Base-by-base conservation (phyloP, 2,888 invertebrate species). In the Darwinula stevensoni region DNA sequence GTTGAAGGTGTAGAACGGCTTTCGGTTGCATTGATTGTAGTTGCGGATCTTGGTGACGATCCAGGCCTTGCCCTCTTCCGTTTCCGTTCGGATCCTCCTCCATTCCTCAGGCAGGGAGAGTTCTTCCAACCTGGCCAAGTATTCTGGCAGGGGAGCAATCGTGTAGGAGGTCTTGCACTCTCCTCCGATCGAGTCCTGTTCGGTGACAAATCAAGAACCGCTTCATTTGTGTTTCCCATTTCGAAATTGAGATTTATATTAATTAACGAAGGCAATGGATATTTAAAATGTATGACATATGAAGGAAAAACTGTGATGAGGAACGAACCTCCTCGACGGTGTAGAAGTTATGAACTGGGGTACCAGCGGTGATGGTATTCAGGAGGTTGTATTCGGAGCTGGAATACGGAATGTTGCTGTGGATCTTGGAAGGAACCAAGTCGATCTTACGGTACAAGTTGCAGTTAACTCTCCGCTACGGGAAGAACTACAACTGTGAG, bases 1-100 rank as follows among this genome's bases (percentile, higher is more conserved):
- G 30, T 37, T 29, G 35, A 35, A 36, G 29, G 39, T 35, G 29
- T 40, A 39, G 17, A 43, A 39, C 27, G 49, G 44, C 35, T 47
- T 44, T 34, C 44, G 38, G 31, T 36, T 35, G 44, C 52, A 52
- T 37, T 47, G 46, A 36, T 51, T 45, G 43, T 50, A 51, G 47
- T 55, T 48, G 39, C 51, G 40, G 27, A 49, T 43, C 44, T 54
- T 53, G 38, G 44, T 43, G 39, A 53, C 2, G 36, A 31, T 6
- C 32, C 38, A 26, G 31, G 33, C 13, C 27, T 28, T 15, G 31
- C 22, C 14, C n/a, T 18, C 11, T 12, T n/a, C 33, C 6, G 4
- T 4, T 9, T 18, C 11, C 32, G n/a, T 6, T 12, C 4, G n/a
- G 12, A 3, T 33, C 18, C 15, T 13, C 26, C 18, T 14, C 15